Evolutionary conservation across 2,113 vertebrate species (phyloP).

Genomic region (Barnardius zonarius): DNA sequence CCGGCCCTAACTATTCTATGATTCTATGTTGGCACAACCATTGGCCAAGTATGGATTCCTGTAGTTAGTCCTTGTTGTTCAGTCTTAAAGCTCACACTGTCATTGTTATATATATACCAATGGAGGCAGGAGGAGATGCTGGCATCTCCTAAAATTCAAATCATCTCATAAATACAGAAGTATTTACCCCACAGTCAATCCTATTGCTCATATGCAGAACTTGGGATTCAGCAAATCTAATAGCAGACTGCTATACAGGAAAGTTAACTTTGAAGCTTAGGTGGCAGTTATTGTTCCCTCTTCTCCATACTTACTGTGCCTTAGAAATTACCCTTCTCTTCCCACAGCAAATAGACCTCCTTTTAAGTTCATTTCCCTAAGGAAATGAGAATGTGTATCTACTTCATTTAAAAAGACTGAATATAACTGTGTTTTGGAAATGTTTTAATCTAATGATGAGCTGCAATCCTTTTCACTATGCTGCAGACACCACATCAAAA

Average conservation of each 20-base stretch:
- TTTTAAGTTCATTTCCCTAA: slow-evolving; percentile 13
- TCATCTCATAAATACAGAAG: not conserved
- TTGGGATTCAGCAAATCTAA: not conserved
- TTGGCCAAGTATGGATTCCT: not conserved
- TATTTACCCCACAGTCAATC: not conserved
- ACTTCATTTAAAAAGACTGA: not conserved
- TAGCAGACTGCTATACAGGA: not conserved
- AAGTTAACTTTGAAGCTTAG: not conserved
- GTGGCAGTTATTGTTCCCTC: not conserved
- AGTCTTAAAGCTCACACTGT: not conserved
- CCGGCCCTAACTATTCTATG: too few relatives aligned
- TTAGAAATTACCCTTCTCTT: not conserved
- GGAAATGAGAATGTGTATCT: not conserved
- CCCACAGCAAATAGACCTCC: not conserved
- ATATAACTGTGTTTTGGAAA: slow-evolving; percentile 39
- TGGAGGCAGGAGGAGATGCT: not conserved
- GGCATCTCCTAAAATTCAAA: not conserved
- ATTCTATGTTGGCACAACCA: not conserved
- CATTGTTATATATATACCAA: too few relatives aligned
- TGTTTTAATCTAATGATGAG: slow-evolving; percentile 28
- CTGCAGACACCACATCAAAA: not conserved
- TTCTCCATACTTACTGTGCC: not conserved
- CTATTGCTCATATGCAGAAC: not conserved
- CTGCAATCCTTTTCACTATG: not conserved
- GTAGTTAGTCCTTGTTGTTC: not conserved